Base-by-base conservation (phyloP, 1,140 invertebrate species). In the Aricia agestis region DNA sequence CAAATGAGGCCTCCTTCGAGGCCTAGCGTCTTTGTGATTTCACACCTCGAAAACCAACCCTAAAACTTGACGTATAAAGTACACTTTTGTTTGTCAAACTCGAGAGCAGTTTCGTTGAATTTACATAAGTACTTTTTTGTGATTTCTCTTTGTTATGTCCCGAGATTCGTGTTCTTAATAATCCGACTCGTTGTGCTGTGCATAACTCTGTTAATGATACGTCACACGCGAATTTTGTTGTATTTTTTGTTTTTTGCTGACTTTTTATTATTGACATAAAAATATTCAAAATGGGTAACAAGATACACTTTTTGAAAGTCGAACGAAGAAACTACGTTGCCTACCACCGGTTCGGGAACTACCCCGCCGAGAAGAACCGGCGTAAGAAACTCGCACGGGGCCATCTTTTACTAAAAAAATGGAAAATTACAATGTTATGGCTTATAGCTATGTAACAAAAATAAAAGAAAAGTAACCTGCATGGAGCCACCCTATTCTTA, bases 91-190 rank as follows among this genome's bases (percentile, higher is more conserved):
- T 6, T 25, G 59, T 10, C n/a, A 25, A 9, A 63, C 18, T 63
- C 18, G 6, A 63, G 1, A 69, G 59, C 57, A 63, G 68, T 69
- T 69, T 41, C 36, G 41, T 63, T 31, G 61, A 69, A 69, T 69
- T 69, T 69, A 45, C 68, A 69, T 69, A 69, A 69, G 68, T 69
- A 69, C 59, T 69, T 69, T 69, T 69, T 63, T 69, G 58, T 69
- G 68, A 63, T 59, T 61, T 61, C 57, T 25, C 59, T 69, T 69
- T 69, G 68, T 69, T 69, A 61, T 69, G 59, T 36, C 58, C 68
- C 58, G 68, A 69, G 57, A 69, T 69, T 69, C 68, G 31, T 69
- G 68, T 69, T 69, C 32, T 69, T 69, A 69, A 69, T 69, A 69
- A 69, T 69, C 58, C 61, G 31, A 61, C 31, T 31, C 61, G 68